Conservation (phyloP, 2,888 invertebrate genomes). For the Polyommatus icarus region DNA sequence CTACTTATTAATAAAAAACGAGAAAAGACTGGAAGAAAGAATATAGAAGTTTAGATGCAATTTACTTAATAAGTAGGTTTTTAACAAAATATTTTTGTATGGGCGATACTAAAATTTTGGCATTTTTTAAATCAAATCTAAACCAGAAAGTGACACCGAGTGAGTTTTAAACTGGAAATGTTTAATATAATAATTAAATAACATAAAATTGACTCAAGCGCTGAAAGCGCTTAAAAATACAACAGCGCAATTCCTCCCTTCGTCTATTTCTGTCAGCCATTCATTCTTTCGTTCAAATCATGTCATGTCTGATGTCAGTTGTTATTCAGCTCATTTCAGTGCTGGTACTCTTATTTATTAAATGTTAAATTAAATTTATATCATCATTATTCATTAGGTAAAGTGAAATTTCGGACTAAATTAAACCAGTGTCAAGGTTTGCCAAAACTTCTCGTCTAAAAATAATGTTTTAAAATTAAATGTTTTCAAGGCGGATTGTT, state of each 20-base stretch:
- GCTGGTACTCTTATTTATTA: slow-evolving; percentile 1
- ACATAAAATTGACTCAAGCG: slow-evolving; percentile 46
- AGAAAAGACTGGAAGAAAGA: no score
- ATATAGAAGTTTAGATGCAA: no score
- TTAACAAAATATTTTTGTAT: neutral
- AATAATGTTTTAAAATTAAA: slow-evolving; percentile 39
- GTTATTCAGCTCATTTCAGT: slow-evolving; percentile 33
- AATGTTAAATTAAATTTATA: slow-evolving; percentile 14
- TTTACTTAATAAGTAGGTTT: no score
- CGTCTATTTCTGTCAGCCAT: slow-evolving; percentile 72
- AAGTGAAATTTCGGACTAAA: slow-evolving; percentile 16
- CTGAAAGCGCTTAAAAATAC: slow-evolving; percentile 46
- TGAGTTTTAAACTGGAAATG: no score
- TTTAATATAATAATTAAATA: neutral
- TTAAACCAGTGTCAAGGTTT: slow-evolving; percentile 40
- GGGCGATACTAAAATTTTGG: neutral
- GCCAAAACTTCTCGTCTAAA: slow-evolving; percentile 42
- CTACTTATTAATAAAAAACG: neutral
- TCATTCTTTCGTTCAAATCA: slow-evolving; percentile 60
- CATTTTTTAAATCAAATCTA: neutral
- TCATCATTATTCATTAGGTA: neutral
- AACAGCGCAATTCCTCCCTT: slow-evolving; percentile 57
- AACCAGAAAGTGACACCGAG: neutral
- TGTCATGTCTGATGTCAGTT: slow-evolving; percentile 35
- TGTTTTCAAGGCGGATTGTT: slow-evolving; percentile 43